Conservation (phyloP, 2,113 vertebrate genomes). For the Hemibagrus wyckioides region DNA sequence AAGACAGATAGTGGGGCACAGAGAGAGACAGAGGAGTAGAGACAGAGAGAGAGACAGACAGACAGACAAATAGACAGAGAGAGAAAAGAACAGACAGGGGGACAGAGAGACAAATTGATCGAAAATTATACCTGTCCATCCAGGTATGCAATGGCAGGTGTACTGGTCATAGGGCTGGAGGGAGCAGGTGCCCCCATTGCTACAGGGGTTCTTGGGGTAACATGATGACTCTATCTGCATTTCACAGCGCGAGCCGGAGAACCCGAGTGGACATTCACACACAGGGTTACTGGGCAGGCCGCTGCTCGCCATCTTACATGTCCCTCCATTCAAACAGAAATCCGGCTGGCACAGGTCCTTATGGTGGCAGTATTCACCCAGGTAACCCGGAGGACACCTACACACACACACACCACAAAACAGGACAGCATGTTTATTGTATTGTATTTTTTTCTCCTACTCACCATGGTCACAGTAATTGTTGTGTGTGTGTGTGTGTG, state of each 20-base stretch:
- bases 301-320: constrained; percentile 76
- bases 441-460: background rate
- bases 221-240: constrained; percentile 81
- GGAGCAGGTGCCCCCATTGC: constrained; percentile 79
- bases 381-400: constrained; percentile 85
- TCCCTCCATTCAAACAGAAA: constrained; percentile 85
- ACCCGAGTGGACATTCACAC: constrained; percentile 83
- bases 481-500: background rate
- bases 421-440: background rate
- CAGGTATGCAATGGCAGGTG: constrained; percentile 79
- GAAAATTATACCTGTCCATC: constrained; percentile 82
- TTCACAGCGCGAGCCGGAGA: constrained; percentile 80
- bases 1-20: background rate
- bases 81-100: background rate
- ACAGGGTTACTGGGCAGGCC: constrained; percentile 75
- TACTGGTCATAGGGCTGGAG: constrained; percentile 77
- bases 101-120: background rate
- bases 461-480: background rate
- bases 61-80: background rate
- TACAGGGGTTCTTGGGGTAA: constrained; percentile 82
- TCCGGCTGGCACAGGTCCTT: constrained; percentile 84
- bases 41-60: background rate
- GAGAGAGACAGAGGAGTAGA: background rate
- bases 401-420: constrained; percentile 42
- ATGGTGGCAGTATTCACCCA: constrained; percentile 91